These are phyloP conservation scores for Theodoxus fluviatilis DNA, from an alignment of 2,888 invertebrate genomes.

Conservation along the genomic window DNA sequence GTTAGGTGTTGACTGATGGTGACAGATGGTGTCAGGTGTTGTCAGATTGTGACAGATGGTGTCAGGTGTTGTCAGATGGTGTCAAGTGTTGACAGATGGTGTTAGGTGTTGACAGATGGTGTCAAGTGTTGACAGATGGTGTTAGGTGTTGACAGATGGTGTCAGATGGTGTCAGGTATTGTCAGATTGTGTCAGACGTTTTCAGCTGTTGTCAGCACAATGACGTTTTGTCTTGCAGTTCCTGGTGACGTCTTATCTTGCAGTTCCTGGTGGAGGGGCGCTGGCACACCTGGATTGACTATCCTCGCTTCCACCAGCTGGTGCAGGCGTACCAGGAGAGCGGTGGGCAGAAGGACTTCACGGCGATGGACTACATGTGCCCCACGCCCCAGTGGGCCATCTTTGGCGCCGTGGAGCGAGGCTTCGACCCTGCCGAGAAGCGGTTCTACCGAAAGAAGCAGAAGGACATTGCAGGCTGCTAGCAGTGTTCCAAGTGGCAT, in stretches of 20 bases:
- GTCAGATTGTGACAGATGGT: too few relatives aligned
- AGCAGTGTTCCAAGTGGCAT: background rate
- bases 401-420: constrained; percentile 68
- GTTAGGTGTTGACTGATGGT: too few relatives aligned
- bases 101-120: too few relatives aligned
- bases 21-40: background rate
- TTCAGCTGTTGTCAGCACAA: background rate
- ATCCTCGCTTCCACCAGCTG: constrained; percentile 69
- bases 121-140: too few relatives aligned
- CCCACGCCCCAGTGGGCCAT: constrained; percentile 70
- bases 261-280: constrained; percentile 68
- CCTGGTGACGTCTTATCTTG: constrained; percentile 39
- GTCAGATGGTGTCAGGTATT: background rate
- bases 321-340: constrained; percentile 61
- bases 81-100: too few relatives aligned
- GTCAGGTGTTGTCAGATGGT: background rate
- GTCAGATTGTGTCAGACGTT: too few relatives aligned
- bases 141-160: too few relatives aligned
- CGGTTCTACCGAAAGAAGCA: constrained; percentile 63
- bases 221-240: constrained; percentile 1
- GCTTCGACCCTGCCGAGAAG: constrained; percentile 71
- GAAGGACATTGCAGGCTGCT: constrained; percentile 53
- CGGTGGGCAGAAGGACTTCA: constrained; percentile 65
- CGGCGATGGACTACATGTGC: constrained; percentile 69
- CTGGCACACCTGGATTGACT: constrained; percentile 73